A percentile compares a stretch with the other conserved stretches of the same genome.
Evolutionary conservation across 2,113 vertebrate species (phyloP).

Genomic region (Columba livia): DNA sequence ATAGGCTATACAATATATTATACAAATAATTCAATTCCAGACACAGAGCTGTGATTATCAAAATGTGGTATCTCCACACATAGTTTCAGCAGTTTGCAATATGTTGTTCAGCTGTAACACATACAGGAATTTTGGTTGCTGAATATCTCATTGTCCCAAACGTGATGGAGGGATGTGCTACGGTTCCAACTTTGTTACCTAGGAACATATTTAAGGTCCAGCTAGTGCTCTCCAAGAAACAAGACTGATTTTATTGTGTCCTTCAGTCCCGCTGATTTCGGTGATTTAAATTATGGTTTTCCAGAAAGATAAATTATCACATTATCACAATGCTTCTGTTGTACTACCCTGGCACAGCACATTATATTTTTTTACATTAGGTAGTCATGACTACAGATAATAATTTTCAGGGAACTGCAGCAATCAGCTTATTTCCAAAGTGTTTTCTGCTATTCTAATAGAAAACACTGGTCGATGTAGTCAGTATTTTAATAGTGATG

Average conservation of each 20-base stretch:
- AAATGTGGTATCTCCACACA: not conserved
- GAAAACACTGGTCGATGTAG: not conserved
- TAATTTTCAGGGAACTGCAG: not conserved
- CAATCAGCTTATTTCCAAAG: not conserved
- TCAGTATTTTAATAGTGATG: not conserved
- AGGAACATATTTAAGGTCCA: not conserved
- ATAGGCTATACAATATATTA: not conserved
- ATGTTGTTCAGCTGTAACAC: not conserved
- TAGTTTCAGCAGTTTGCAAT: not conserved
- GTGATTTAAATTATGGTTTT: not conserved
- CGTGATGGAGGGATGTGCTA: rapidly evolving
- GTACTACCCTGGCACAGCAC: not conserved
- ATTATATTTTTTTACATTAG: not conserved
- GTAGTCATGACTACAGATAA: not conserved
- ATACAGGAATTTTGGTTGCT: not conserved
- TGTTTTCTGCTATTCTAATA: not conserved
- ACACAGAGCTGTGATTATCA: not conserved
- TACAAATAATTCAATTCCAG: not conserved
- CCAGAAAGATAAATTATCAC: not conserved
- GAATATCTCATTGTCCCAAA: not conserved
- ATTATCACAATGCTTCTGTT: not conserved
- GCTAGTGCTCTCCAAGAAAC: not conserved
- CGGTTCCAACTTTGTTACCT: not conserved
- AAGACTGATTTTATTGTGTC: not conserved
- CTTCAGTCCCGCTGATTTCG: not conserved